These are phyloP conservation scores for Sebastiscus tertius DNA, from an alignment of 2,797 vertebrate species.

Conservation along the genomic window DNA sequence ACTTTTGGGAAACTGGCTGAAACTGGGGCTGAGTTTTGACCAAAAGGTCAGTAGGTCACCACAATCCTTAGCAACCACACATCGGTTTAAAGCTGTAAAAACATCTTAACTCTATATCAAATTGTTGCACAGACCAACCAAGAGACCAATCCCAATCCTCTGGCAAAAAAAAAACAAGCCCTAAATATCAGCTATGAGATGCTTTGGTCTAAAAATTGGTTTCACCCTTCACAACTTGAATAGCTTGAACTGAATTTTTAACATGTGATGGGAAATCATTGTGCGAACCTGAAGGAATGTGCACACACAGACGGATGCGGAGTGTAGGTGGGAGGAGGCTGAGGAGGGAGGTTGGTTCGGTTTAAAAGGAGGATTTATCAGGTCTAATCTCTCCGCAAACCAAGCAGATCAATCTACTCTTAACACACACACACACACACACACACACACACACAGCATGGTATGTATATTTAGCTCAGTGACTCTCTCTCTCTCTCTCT, in stretches of 20 bases:
- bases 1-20: too few species aligned
- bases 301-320: constrained; percentile 6
- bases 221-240: not conserved
- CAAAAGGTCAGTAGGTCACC: not conserved
- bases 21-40: too few species aligned
- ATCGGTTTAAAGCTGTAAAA: too few species aligned
- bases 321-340: constrained; percentile 44
- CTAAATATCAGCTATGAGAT: not conserved
- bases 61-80: not conserved
- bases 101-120: not conserved
- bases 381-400: constrained; percentile 66
- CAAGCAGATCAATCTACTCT: constrained; percentile 62
- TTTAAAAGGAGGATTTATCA: constrained; percentile 71
- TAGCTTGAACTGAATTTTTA: not conserved
- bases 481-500: constrained; percentile 40
- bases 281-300: constrained; percentile 21
- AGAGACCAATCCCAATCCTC: not conserved
- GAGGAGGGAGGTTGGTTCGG: constrained; percentile 27
- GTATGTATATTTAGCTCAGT: constrained; percentile 75
- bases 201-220: not conserved
- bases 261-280: not conserved
- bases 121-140: too few species aligned
- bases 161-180: not conserved
- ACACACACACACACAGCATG: not conserved
- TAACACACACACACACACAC: constrained; percentile 25